Percentiles rank a stretch among this genome's conserved stretches.
phyloP scores from a whole-genome alignment of 2,797 vertebrate genomes.

The Alcedo quadribrachys region DNA sequence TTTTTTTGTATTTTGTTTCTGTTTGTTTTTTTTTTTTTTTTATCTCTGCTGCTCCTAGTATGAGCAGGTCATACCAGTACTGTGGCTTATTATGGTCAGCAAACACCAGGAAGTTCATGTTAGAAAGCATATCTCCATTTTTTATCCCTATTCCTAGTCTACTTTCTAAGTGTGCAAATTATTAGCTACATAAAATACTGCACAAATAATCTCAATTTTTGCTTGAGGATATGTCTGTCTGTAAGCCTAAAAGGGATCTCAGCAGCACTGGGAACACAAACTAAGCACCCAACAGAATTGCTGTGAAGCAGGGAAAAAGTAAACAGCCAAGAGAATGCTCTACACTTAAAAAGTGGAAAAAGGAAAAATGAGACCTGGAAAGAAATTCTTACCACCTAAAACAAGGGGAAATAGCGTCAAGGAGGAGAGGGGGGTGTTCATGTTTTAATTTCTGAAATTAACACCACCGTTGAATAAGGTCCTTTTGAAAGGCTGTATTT shows the following conservation, averaged over 20 bases:
- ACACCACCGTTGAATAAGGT: accelerated
- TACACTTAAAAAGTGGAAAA: neutral
- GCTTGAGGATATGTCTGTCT: neutral
- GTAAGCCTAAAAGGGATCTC: neutral
- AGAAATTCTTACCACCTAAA: neutral
- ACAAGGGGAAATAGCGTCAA: neutral
- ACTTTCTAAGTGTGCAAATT: neutral
- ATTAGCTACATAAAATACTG: neutral
- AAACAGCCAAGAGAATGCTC: neutral
- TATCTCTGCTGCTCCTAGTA: neutral
- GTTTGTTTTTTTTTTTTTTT: neutral
- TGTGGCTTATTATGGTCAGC: neutral
- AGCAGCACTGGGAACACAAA: neutral
- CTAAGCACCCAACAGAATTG: neutral
- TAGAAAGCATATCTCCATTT: neutral
- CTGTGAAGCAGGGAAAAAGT: neutral
- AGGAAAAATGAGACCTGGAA: neutral
- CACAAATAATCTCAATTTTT: neutral
- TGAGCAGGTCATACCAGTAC: neutral
- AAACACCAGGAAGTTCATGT: neutral
- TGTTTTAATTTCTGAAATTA: neutral
- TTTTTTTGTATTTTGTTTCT: too few relatives aligned
- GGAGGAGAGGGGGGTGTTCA: neutral
- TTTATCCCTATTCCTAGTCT: neutral
- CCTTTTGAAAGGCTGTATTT: neutral